Base-by-base conservation (phyloP, 2,797 vertebrate species). In the Gadopsis bispinosus region DNA sequence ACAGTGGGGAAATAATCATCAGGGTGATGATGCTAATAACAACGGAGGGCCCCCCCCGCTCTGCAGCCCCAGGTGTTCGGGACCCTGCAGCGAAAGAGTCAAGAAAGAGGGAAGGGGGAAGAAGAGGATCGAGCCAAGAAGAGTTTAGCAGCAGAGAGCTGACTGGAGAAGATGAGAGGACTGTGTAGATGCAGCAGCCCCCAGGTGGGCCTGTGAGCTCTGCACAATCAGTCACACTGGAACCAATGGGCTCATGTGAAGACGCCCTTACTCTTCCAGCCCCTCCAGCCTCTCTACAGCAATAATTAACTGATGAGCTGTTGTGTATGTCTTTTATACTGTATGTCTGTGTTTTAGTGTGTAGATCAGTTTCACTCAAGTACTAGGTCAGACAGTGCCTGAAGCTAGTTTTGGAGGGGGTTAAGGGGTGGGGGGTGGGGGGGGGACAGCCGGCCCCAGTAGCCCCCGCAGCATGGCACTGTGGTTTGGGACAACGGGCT, bases 401-500 rank as follows among this genome's bases (percentile, higher is more conserved):
- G 31, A 39, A 72, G 83, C 73, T 58, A n/a, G 56, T 65, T 77
- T 51, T 48, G 33, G 50, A 73, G 47, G 43, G 43, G 59, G 43
- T 12, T 43, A 41, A 58, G 65, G 29, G 37, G 37, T 43, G 50
- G 37, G 2, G 9, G 64, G n/a, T 69, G 59, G 59, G 64, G 64
- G n/a, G 71, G 59, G 59, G 64, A 26, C 60, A 75, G 72, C 64
- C 60, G 39, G 33, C 62, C 54, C 47, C 29, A 3, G 37, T 37
- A 69, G 50, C 74, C 66, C 83, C 83, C 12, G 19, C 43, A 58
- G 83, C 79, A 76, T 74, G 79, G 66, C 81, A 29, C 80, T 69
- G 69, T 76, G 69, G 81, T 88, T 51, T 20, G 81, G 82, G 75
- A 89, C 91, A 88, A 81, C 77, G 16, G 80, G 75, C 71, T 90